Evolutionary conservation across 1,140 invertebrate species (phyloP).

Genomic region (Pseudomyrmex cubaensis): DNA sequence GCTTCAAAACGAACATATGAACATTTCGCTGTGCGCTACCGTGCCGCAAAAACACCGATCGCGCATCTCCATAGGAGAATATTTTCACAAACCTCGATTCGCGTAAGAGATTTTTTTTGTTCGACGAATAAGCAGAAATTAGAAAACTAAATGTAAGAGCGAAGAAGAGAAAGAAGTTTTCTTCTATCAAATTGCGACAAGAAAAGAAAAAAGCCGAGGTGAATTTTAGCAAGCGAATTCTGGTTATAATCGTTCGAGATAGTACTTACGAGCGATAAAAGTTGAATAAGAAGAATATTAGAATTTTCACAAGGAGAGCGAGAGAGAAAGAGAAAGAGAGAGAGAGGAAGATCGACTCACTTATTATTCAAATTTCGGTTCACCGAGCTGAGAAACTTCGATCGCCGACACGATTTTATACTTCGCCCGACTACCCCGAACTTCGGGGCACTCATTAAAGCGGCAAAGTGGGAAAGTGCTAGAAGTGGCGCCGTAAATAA

Average conservation of each 20-base stretch:
- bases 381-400: conserved; percentile 28
- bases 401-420: conserved; percentile 47
- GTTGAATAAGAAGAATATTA: background rate
- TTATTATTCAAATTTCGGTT: conserved; percentile 57
- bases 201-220: too few relatives aligned
- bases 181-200: too few relatives aligned
- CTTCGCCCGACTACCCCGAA: conserved; percentile 19
- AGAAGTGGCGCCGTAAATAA: conserved; percentile 49
- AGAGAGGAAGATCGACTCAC: background rate
- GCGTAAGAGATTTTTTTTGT: too few relatives aligned
- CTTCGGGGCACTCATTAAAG: conserved; percentile 47
- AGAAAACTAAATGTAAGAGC: too few relatives aligned
- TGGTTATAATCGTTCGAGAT: background rate
- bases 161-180: background rate
- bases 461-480: conserved; percentile 49
- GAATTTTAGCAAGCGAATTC: background rate
- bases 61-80: too few relatives aligned
- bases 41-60: too few relatives aligned
- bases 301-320: background rate
- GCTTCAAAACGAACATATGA: background rate
- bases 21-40: background rate
- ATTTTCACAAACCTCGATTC: too few relatives aligned
- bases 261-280: conserved; percentile 26
- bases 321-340: too few relatives aligned
- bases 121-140: too few relatives aligned